Conservation (phyloP, 2,888 invertebrate species). For the Scaptomyza cyrtandrae region DNA sequence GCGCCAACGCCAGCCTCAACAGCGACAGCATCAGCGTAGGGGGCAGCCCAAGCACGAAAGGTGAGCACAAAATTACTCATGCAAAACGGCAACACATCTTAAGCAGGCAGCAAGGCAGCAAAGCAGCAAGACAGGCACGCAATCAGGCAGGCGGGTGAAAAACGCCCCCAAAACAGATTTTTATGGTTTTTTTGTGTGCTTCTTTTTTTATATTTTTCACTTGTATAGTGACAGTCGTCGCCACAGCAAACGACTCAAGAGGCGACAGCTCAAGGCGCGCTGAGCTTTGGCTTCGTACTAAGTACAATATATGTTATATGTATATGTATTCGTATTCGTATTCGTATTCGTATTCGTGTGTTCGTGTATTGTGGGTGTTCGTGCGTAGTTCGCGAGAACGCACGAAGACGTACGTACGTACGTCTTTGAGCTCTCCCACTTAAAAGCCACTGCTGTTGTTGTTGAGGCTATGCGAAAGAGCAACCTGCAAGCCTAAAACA, state of each 20-base stretch:
- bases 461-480: constrained; percentile 62
- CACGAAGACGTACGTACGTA: constrained; percentile 39
- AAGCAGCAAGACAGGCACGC: no score
- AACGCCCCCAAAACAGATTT: constrained; percentile 75
- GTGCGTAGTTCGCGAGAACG: constrained; percentile 35
- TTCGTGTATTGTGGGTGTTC: constrained; percentile 17
- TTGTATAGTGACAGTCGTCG: constrained; percentile 79
- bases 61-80: constrained; percentile 77
- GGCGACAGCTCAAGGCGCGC: constrained; percentile 37
- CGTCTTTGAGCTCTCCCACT: constrained; percentile 27
- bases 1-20: constrained; percentile 13
- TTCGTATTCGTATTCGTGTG: neutral
- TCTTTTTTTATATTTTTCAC: constrained; percentile 24
- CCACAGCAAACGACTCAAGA: constrained; percentile 46
- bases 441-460: constrained; percentile 41
- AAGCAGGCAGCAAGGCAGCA: constrained; percentile 11
- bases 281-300: constrained; percentile 39
- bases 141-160: constrained; percentile 17
- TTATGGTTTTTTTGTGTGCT: constrained; percentile 21
- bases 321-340: neutral
- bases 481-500: constrained; percentile 77
- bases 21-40: constrained; percentile 10
- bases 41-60: constrained; percentile 48
- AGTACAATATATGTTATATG: constrained; percentile 15
- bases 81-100: constrained; percentile 54